Conservation (phyloP, 2,113 vertebrate species). For the Tyrannus savana region DNA sequence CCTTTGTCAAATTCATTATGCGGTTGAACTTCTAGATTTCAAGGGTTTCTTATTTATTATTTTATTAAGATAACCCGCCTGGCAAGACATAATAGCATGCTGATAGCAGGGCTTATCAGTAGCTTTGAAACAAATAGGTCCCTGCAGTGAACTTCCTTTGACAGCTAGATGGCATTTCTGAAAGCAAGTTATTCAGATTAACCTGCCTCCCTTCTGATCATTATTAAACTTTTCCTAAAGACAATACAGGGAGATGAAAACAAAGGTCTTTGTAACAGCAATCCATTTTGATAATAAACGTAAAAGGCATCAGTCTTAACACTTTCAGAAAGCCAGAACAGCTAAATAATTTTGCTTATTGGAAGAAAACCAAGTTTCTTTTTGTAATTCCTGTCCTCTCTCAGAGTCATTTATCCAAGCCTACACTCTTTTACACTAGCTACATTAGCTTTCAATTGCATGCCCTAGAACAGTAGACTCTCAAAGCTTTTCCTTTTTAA, state of each 20-base stretch:
- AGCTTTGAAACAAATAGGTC: slow-evolving; percentile 27
- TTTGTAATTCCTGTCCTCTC: background rate
- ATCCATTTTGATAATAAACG: background rate
- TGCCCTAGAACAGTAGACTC: background rate
- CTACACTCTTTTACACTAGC: background rate
- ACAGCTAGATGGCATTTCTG: slow-evolving; percentile 44
- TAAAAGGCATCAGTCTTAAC: background rate
- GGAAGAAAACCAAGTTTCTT: background rate
- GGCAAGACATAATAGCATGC: background rate
- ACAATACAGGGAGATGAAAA: background rate
- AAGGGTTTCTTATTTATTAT: background rate
- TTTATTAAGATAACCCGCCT: background rate
- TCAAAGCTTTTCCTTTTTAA: background rate
- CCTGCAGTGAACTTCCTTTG: slow-evolving; percentile 34
- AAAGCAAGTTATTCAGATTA: background rate
- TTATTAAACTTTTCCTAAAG: background rate
- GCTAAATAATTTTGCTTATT: background rate
- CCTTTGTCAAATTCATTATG: background rate
- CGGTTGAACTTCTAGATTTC: background rate
- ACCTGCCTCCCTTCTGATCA: background rate
- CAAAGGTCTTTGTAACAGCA: background rate
- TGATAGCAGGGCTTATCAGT: slow-evolving; percentile 7
- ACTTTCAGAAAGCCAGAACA: background rate
- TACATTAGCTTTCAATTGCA: slow-evolving; percentile 19
- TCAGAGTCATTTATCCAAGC: background rate